Evolutionary conservation across 1,140 invertebrate species (phyloP), one percentile per base, ranked within the genome.

Genomic region (Cydia fagiglandana): DNA sequence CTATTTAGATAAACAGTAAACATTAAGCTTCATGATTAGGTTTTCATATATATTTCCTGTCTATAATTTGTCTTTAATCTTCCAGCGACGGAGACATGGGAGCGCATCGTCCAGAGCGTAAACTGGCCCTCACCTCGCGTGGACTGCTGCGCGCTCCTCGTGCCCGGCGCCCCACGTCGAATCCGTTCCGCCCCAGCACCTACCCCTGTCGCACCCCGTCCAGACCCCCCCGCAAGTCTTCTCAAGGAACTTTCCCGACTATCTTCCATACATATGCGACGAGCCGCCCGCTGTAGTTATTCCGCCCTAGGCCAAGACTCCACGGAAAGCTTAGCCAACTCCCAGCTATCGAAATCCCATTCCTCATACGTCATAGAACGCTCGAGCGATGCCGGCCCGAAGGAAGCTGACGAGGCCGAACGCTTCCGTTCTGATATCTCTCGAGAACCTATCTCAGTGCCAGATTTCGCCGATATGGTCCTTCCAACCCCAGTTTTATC

Each of bases 1-100:
- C 24, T 24, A 24, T 24, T 24, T 24, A 24, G 24, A 24, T 2
- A 34, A 34, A 34, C 34, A 34, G 4, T 34, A 41, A 9, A 10
- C 0, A n/a, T n/a, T n/a, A 7, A 41, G 7, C 38, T 7, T 10
- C 38, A 41, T 9, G 38, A 10, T 2, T 1, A 41, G 38, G 7
- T 41, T 41, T 2, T 34, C 5, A 34, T 34, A 34, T 4, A 6
- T 34, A 34, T 34, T 34, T 34, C 30, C 30, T 34, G 15, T 6
- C 53, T 17, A 15, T 17, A 15, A 47, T 20, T 17, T 17, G 0
- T 17, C n/a, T 17, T 4, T 34, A 0, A 56, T 17, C 0, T 45
- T 76, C 9, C 88, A 97, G 97, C 93, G 9, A 95, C 95, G 2
- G 96, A 97, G 88, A 94, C 94, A 0, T 97, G 97, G 96, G 96